These are phyloP conservation scores for Oryzias woworae DNA, from an alignment of 2,113 vertebrate species.

Conservation along the genomic window DNA sequence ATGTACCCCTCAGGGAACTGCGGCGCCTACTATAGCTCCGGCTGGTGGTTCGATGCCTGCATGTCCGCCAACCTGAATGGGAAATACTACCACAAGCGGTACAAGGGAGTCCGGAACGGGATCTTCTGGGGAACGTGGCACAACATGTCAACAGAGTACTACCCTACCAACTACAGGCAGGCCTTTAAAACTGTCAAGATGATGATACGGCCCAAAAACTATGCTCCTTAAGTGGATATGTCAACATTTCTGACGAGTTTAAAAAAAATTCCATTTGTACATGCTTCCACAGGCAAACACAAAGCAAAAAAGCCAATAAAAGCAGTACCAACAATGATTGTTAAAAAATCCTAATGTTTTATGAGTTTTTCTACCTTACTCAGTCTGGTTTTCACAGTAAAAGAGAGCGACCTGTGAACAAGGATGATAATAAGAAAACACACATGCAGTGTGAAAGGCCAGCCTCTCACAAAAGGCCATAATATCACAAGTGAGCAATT, in stretches of 20 bases:
- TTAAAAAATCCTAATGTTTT: slow-evolving; percentile 18
- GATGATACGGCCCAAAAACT: slow-evolving; percentile 93
- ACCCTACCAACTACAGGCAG: slow-evolving; percentile 83
- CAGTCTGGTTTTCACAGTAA: slow-evolving; percentile 50
- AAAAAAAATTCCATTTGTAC: slow-evolving; percentile 19
- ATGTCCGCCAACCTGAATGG: slow-evolving; percentile 97
- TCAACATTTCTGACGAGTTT: neutral
- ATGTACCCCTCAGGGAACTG: slow-evolving; percentile 91
- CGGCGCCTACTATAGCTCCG: slow-evolving; percentile 90
- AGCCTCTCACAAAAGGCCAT: slow-evolving; percentile 39
- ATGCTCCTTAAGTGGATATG: slow-evolving; percentile 74
- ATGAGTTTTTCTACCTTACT: slow-evolving; percentile 34
- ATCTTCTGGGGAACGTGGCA: slow-evolving; percentile 98
- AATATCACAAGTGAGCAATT: slow-evolving; percentile 51
- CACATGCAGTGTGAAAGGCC: slow-evolving; percentile 38
- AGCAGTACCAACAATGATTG: slow-evolving; percentile 44
- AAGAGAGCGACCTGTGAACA: slow-evolving; percentile 57
- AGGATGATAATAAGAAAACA: slow-evolving; percentile 44
- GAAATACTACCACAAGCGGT: slow-evolving; percentile 92
- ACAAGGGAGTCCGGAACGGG: slow-evolving; percentile 91
- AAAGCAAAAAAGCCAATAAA: slow-evolving; percentile 20
- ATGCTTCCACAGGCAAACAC: slow-evolving; percentile 32
- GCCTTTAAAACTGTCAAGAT: slow-evolving; percentile 90
- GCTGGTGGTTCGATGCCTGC: slow-evolving; percentile 98
- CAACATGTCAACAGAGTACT: slow-evolving; percentile 75